phyloP scores from a whole-genome alignment of 1,140 invertebrate species.

The Trachelipus rathkii region DNA sequence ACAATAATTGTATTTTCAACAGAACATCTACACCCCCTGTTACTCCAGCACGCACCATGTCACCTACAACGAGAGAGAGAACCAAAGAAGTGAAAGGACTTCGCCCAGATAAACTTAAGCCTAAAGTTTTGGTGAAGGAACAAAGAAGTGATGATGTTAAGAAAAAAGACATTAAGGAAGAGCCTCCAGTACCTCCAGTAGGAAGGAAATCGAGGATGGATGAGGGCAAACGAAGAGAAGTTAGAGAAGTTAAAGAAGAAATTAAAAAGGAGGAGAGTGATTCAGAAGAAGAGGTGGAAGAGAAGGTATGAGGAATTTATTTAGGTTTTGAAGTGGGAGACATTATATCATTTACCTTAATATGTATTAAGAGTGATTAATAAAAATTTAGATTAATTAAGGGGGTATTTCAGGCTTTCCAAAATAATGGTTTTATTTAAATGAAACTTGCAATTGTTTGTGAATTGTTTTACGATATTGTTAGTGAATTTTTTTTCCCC shows the following conservation, averaged over 20 bases:
- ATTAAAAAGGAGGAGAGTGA: neutral
- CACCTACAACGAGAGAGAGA: slow-evolving; percentile 2
- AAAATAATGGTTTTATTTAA: too few species aligned
- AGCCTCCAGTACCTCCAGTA: slow-evolving; percentile 22
- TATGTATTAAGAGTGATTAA: too few species aligned
- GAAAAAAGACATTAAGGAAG: slow-evolving; percentile 25
- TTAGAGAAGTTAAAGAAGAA: slow-evolving; percentile 25
- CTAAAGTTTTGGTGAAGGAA: neutral
- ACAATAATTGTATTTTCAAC: neutral
- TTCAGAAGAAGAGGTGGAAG: neutral
- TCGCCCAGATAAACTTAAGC: neutral
- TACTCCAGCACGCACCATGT: neutral
- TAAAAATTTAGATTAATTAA: too few species aligned
- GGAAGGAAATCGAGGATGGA: slow-evolving; percentile 26
- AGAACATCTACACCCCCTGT: neutral
- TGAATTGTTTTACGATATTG: neutral
- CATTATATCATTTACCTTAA: too few species aligned
- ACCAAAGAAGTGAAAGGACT: neutral
- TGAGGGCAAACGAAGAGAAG: slow-evolving; percentile 12
- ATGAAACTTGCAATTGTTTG: too few species aligned
- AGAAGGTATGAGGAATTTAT: neutral
- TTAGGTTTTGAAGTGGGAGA: too few species aligned
- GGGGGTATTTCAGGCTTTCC: too few species aligned
- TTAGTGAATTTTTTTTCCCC: neutral
- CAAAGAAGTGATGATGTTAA: neutral